Conservation (phyloP, 2,888 invertebrate species). For the Leptarthrus brevirostris region DNA sequence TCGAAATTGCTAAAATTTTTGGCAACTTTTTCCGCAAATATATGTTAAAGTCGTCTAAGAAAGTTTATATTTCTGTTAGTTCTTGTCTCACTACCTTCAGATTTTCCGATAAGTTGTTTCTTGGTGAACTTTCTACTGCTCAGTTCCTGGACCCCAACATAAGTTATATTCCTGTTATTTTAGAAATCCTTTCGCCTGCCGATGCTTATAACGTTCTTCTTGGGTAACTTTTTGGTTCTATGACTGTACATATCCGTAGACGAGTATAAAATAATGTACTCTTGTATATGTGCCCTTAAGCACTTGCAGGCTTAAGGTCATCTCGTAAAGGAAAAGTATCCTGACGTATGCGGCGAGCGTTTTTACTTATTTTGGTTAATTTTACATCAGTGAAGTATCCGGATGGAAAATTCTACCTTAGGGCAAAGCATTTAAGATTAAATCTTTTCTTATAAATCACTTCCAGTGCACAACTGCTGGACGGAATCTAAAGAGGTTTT, state of each 20-base stretch:
- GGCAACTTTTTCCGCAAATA: constrained; percentile 29
- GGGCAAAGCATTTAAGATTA: background rate
- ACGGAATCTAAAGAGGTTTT: too few relatives aligned
- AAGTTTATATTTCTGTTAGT: constrained; percentile 21
- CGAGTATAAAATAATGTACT: too few relatives aligned
- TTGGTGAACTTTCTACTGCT: background rate
- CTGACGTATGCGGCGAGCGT: constrained; percentile 1
- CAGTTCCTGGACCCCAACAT: background rate
- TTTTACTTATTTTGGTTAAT: background rate
- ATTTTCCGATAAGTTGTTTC: background rate
- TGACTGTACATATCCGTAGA: too few relatives aligned
- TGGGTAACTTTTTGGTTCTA: background rate
- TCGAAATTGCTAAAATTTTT: constrained; percentile 13
- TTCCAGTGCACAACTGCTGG: background rate
- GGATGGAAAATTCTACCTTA: background rate
- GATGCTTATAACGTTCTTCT: constrained; percentile 1
- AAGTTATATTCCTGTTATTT: constrained; percentile 9
- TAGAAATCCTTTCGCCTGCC: background rate
- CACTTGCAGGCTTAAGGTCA: constrained; percentile 1
- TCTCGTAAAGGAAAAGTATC: background rate
- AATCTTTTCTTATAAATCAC: background rate
- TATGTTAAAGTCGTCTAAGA: constrained; percentile 15
- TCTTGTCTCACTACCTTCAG: background rate
- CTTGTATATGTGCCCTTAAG: background rate
- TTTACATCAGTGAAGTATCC: background rate